Conservation (phyloP, 2,797 vertebrate species). For the Fistularia commersonii region DNA sequence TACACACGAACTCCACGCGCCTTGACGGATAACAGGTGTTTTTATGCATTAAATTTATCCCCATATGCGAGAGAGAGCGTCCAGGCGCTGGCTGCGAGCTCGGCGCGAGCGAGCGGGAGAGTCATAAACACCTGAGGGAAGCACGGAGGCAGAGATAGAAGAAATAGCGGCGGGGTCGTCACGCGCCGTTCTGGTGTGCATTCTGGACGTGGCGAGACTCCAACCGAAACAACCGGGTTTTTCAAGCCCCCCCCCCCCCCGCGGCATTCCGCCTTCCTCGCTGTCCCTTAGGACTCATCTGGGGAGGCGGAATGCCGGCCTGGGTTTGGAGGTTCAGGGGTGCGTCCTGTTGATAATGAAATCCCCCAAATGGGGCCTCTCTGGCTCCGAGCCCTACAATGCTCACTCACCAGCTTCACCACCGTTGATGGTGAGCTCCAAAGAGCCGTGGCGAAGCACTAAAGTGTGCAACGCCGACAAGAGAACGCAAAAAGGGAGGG, state of each 20-base stretch:
- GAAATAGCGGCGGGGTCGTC: constrained; percentile 18
- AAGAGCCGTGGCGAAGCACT: constrained; percentile 16
- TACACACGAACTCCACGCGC: constrained; percentile 11
- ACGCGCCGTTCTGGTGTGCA: constrained; percentile 29
- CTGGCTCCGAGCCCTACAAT: constrained; percentile 39
- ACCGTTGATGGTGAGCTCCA: constrained; percentile 18
- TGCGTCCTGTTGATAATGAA: constrained; percentile 70
- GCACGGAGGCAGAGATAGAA: constrained; percentile 50
- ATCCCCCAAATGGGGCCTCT: constrained; percentile 56
- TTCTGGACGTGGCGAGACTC: constrained; percentile 46
- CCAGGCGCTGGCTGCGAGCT: constrained; percentile 38
- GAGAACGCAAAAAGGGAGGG: background rate
- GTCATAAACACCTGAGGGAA: constrained; percentile 62
- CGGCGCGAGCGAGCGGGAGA: constrained; percentile 46
- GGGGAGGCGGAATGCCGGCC: constrained; percentile 53
- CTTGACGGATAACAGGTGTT: constrained; percentile 35
- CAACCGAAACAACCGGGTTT: constrained; percentile 59
- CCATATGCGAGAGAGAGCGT: constrained; percentile 25
- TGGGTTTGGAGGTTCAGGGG: constrained; percentile 67
- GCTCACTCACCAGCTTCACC: constrained; percentile 31
- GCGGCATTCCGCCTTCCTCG: constrained; percentile 32
- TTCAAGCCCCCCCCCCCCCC: constrained; percentile 50
- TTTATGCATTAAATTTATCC: constrained; percentile 16
- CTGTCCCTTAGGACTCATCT: constrained; percentile 52
- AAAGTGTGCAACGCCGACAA: constrained; percentile 13